Conservation (phyloP, 2,113 vertebrate species). For the Madoqua kirkii region DNA sequence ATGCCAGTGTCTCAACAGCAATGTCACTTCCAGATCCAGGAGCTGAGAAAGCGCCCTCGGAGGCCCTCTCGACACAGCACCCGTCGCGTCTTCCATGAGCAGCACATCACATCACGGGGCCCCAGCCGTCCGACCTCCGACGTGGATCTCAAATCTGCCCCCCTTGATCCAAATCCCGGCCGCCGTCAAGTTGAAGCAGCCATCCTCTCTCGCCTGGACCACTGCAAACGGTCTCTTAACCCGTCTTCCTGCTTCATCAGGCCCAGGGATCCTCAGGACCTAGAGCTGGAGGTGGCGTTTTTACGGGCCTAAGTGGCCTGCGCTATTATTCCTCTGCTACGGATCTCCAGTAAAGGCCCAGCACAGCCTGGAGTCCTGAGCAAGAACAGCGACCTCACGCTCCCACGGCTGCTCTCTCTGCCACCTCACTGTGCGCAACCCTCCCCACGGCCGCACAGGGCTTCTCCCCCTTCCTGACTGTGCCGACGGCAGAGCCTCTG, state of each 20-base stretch:
- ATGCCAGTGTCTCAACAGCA: neutral
- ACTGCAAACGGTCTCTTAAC: neutral
- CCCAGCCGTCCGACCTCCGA: neutral
- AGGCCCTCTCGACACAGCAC: neutral
- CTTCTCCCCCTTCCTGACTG: neutral
- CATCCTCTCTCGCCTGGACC: neutral
- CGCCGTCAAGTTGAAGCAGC: neutral
- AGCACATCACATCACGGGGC: no score
- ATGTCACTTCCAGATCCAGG: neutral
- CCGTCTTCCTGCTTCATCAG: neutral
- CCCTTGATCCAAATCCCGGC: neutral
- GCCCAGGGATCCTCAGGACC: neutral
- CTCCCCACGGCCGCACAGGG: neutral
- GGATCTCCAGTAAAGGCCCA: neutral
- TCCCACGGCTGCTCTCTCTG: rapidly evolving
- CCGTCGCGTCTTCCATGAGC: neutral
- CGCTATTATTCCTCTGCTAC: neutral
- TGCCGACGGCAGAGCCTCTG: neutral
- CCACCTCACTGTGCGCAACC: no score
- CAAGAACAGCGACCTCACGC: neutral
- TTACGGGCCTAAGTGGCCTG: neutral
- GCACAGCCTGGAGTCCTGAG: neutral
- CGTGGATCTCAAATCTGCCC: neutral
- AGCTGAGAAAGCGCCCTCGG: neutral
- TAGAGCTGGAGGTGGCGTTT: neutral